Evolutionary conservation across 2,113 vertebrate genomes (phyloP), one percentile per base, ranked within the genome.

Genomic region (Siphamia tubifer): DNA sequence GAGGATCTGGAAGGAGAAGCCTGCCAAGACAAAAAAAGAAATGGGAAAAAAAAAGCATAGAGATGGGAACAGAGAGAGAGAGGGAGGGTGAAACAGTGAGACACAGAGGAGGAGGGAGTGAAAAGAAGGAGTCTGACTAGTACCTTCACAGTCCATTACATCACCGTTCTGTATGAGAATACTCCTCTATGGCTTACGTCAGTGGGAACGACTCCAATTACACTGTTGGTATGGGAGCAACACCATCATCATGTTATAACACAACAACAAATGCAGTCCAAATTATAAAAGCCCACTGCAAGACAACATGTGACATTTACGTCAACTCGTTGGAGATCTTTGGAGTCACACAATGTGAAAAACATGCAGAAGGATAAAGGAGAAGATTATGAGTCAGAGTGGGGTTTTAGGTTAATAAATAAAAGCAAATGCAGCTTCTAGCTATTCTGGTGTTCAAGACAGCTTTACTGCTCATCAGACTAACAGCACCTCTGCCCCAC

Each of bases 81-180:
- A 69, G 81, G 53, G 72, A 64, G 68, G 47, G 49, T 51, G 65
- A 40, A 78, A 57, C 30, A 72, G 63, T 52, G 69, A 76, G 67
- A 78, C 28, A 49, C 24, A 47, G 60, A 74, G 69, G 55, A 74
- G 77, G 78, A 82, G 61, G 83, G 68, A 73, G 39, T 8, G 51
- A 61, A 62, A 70, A 74, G 28, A 73, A 67, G 63, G 38, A 77
- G 75, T 66, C 76, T 71, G 79, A 83, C 80, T 82, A 60, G 78
- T 84, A 86, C 81, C 79, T 87, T 82, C 85, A 83, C 62, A 79
- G 60, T 74, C 61, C 82, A 89, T 90, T 89, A 90, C 89, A 88
- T 90, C 89, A 90, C 67, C 39, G 80, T 62, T 81, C 57, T 85
- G 73, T 45, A 36, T 74, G 70, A 89, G 75, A 87, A 82, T 62